phyloP scores from a whole-genome alignment of 2,888 invertebrate genomes.

The Syrista parreyssii region DNA sequence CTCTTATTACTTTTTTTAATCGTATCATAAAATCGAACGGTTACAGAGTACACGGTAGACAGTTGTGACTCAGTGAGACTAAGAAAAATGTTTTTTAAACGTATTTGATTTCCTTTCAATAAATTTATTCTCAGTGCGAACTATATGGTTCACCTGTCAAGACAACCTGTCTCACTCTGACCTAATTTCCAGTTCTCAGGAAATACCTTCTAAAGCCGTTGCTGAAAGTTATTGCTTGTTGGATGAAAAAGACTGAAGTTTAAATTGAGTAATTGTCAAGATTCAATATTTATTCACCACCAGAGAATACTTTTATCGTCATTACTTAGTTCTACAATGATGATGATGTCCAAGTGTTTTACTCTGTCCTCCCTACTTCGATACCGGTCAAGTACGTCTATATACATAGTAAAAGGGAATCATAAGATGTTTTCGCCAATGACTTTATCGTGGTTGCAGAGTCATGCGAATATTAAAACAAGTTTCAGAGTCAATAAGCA shows the following conservation, averaged over 20 bases:
- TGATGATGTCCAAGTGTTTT: not conserved
- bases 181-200: slow-evolving; percentile 29
- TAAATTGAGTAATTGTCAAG: not conserved
- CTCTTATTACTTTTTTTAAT: not conserved
- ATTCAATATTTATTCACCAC: not conserved
- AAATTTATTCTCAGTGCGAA: not conserved
- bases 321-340: not conserved
- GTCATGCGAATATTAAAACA: not conserved
- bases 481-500: not conserved
- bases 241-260: not conserved
- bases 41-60: not conserved
- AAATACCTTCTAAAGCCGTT: not conserved
- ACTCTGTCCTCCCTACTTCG: not conserved
- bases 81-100: not conserved
- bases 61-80: not conserved
- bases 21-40: not conserved
- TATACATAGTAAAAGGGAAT: not conserved
- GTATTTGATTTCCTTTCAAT: not conserved
- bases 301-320: not conserved
- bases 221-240: not conserved
- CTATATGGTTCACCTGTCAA: slow-evolving; percentile 46
- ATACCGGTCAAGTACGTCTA: not conserved
- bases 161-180: slow-evolving; percentile 44
- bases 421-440: not conserved
- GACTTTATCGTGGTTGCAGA: not conserved